Percentiles rank a stretch among this genome's conserved stretches.
phyloP scores from a whole-genome alignment of 2,113 vertebrate species.

The Oreocharis arfaki region DNA sequence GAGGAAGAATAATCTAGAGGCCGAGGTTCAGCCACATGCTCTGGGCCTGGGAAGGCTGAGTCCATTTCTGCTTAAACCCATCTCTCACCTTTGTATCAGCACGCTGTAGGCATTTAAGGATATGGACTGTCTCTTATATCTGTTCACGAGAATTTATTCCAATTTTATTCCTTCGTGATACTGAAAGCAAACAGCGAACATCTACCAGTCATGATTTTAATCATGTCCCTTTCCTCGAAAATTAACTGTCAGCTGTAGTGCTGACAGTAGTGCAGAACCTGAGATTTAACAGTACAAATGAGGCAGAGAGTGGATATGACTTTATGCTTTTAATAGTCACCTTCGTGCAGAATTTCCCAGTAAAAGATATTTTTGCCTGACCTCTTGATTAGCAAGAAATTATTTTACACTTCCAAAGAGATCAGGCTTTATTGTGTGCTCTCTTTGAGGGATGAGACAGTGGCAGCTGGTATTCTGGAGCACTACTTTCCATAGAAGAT shows the following conservation, averaged over 20 bases:
- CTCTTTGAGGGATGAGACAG: neutral
- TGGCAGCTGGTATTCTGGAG: neutral
- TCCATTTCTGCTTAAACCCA: neutral
- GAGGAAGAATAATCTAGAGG: neutral
- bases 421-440: neutral
- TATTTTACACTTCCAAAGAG: neutral
- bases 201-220: neutral
- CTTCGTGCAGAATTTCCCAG: neutral
- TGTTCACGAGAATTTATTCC: neutral
- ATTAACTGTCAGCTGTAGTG: neutral
- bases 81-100: neutral
- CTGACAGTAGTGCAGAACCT: neutral
- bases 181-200: neutral
- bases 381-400: neutral
- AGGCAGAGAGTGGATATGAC: neutral
- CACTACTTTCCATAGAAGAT: neutral
- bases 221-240: neutral
- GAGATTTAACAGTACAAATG: neutral
- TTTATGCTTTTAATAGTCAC: neutral
- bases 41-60: neutral
- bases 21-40: neutral
- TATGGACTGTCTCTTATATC: neutral
- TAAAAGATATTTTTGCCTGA: neutral
- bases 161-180: neutral
- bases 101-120: neutral